A percentile compares a stretch with the other conserved stretches of the same genome.
phyloP scores from a whole-genome alignment of 1,140 invertebrate genomes.

The Drosophila burlai region DNA sequence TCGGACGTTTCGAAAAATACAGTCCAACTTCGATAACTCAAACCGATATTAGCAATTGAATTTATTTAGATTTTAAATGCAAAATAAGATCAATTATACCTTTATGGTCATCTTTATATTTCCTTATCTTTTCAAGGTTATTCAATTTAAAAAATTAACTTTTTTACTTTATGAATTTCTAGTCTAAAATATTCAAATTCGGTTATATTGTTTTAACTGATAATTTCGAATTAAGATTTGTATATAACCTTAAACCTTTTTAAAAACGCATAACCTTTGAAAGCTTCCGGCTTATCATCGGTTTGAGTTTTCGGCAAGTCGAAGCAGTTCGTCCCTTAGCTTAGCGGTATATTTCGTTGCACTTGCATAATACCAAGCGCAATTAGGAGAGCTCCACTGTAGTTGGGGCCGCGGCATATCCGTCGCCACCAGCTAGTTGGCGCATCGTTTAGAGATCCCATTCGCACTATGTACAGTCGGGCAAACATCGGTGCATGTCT shows the following conservation, averaged over 20 bases:
- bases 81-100: not conserved
- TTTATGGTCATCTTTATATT: not conserved
- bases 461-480: conserved; percentile 51
- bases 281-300: no score
- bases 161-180: not conserved
- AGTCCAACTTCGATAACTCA: not conserved
- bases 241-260: not conserved
- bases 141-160: not conserved
- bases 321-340: no score
- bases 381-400: not conserved
- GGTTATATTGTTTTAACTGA: not conserved
- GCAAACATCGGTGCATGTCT: conserved; percentile 31
- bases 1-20: conserved; percentile 24
- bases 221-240: not conserved
- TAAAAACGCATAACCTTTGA: no score
- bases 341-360: not conserved
- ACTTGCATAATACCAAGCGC: not conserved
- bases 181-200: not conserved
- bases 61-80: not conserved
- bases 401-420: conserved; percentile 42
- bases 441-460: conserved; percentile 53
- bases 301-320: no score
- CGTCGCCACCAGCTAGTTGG: conserved; percentile 58
- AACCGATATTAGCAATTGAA: not conserved
- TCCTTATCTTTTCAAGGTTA: not conserved